Conservation (phyloP, 64 coral and sea anemone species). For the Porites australiensis region DNA sequence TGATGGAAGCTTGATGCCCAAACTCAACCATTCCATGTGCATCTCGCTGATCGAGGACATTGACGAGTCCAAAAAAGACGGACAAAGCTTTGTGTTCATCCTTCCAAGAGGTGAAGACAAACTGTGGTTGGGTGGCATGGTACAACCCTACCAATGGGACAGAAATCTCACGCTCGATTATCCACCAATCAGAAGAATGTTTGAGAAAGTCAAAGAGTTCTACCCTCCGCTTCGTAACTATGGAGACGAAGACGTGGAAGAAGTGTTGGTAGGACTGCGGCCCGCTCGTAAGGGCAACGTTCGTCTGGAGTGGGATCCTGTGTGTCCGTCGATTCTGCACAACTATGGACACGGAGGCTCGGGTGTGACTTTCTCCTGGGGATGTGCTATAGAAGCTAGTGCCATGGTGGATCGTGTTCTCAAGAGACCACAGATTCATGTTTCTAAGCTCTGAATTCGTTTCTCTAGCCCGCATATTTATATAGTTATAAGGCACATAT, state of each 20-base stretch:
- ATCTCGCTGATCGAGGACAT: conserved; percentile 47
- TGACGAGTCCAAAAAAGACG: conserved; percentile 38
- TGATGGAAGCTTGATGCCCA: conserved; percentile 59
- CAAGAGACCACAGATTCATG: conserved; percentile 28
- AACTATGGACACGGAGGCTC: conserved; percentile 62
- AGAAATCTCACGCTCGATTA: conserved; percentile 44
- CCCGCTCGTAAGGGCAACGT: conserved; percentile 47
- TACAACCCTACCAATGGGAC: conserved; percentile 49
- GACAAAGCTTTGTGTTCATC: conserved; percentile 30
- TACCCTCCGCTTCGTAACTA: conserved; percentile 66
- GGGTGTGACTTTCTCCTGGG: conserved; percentile 55
- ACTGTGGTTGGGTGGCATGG: conserved; percentile 59
- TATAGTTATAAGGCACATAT: too few species aligned
- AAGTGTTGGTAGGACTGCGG: conserved; percentile 49
- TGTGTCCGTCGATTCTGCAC: conserved; percentile 52
- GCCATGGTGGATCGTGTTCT: conserved; percentile 50
- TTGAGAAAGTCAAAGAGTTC: conserved; percentile 68
- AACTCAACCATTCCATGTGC: conserved; percentile 51
- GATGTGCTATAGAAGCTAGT: conserved; percentile 46
- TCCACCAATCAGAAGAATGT: conserved; percentile 60
- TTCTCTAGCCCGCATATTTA: background rate
- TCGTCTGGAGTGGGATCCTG: conserved; percentile 63
- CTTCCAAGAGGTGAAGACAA: conserved; percentile 29
- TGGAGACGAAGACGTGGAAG: conserved; percentile 41
- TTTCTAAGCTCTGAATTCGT: conserved; percentile 21